Conservation (phyloP, 2,113 vertebrate genomes). For the Bettongia penicillata region DNA sequence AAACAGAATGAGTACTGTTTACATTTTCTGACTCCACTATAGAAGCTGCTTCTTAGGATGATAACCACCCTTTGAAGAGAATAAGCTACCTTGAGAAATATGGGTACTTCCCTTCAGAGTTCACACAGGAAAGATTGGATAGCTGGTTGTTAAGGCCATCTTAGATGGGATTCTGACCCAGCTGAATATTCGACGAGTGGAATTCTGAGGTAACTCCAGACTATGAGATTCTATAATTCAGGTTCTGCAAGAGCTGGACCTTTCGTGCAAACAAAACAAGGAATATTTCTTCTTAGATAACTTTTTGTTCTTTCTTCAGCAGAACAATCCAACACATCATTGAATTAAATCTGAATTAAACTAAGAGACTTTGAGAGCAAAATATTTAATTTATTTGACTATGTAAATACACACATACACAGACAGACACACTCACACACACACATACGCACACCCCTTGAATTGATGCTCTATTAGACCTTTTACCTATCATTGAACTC, state of each 20-base stretch:
- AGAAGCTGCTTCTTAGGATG: not conserved
- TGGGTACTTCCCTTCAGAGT: not conserved
- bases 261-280: not conserved
- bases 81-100: not conserved
- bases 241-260: not conserved
- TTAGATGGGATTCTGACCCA: not conserved
- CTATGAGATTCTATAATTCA: not conserved
- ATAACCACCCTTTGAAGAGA: not conserved
- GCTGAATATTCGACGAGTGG: not conserved
- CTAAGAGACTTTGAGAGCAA: not conserved
- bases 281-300: not conserved
- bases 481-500: not conserved
- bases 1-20: not conserved
- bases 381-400: not conserved
- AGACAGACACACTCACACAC: too few relatives aligned
- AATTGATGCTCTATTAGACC: not conserved
- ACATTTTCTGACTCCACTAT: not conserved
- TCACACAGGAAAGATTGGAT: not conserved
- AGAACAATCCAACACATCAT: not conserved
- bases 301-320: not conserved
- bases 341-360: not conserved
- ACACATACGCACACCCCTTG: not conserved
- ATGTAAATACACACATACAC: too few relatives aligned
- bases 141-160: not conserved
- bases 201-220: not conserved